phyloP scores from a whole-genome alignment of 2,888 invertebrate genomes.

The Octonoba sinensis region DNA sequence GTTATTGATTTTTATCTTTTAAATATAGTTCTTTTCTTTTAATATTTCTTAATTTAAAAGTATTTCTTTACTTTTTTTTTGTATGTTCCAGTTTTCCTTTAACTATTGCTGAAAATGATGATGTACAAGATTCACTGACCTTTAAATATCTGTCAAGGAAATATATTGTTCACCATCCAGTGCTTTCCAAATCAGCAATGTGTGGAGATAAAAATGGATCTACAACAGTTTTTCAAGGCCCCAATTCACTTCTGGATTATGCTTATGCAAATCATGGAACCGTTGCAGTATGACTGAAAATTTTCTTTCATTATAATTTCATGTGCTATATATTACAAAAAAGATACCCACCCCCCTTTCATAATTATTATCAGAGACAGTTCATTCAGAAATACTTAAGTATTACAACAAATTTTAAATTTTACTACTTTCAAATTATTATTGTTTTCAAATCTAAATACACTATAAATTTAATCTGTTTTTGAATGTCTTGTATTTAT shows the following conservation, averaged over 20 bases:
- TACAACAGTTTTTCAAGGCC: slow-evolving; percentile 5
- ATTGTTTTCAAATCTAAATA: no score
- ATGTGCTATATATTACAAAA: background rate
- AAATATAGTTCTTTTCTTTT: no score
- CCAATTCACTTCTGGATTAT: slow-evolving; percentile 67
- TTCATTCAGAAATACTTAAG: background rate
- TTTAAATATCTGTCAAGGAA: slow-evolving; percentile 56
- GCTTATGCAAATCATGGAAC: slow-evolving; percentile 66
- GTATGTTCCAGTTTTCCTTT: slow-evolving; percentile 36
- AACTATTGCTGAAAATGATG: background rate
- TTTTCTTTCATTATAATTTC: slow-evolving; percentile 15
- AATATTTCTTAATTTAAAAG: no score
- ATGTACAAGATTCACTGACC: slow-evolving; percentile 27
- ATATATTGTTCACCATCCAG: slow-evolving; percentile 61
- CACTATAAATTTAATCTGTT: no score
- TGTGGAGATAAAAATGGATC: slow-evolving; percentile 24
- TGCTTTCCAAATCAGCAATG: slow-evolving; percentile 51
- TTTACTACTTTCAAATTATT: no score
- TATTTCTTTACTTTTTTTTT: slow-evolving; percentile 8
- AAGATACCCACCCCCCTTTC: no score
- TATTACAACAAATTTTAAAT: background rate
- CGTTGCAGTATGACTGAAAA: slow-evolving; percentile 63
- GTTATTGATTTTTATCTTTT: no score
- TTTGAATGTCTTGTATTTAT: no score
- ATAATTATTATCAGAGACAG: background rate